phyloP scores from a whole-genome alignment of 2,888 invertebrate genomes.

The Calameuta filiformis region DNA sequence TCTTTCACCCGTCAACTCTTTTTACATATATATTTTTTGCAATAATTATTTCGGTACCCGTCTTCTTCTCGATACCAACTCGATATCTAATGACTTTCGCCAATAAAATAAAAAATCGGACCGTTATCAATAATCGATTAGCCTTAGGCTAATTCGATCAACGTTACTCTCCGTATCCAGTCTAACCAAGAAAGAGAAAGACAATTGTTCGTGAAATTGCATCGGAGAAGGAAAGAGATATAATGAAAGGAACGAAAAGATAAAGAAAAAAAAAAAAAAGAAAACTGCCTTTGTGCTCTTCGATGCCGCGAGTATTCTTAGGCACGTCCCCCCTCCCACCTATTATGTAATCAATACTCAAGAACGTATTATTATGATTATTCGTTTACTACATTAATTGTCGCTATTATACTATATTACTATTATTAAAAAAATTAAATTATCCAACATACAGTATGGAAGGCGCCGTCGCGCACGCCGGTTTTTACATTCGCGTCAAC shows the following conservation, averaged over 20 bases:
- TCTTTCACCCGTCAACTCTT: too few relatives aligned
- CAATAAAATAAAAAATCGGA: too few relatives aligned
- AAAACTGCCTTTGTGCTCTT: slow-evolving; percentile 10
- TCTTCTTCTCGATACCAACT: too few relatives aligned
- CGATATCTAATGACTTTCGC: too few relatives aligned
- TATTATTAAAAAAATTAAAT: slow-evolving; percentile 18
- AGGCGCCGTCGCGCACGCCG: slow-evolving; percentile 1
- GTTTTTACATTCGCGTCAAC: not conserved
- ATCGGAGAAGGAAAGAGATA: slow-evolving; percentile 3
- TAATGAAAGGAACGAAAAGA: slow-evolving; percentile 9
- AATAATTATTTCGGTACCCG: too few relatives aligned
- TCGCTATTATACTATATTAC: slow-evolving; percentile 23
- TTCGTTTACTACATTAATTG: slow-evolving; percentile 20
- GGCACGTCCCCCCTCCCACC: slow-evolving; percentile 14
- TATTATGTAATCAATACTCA: slow-evolving; percentile 39
- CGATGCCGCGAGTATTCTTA: slow-evolving; percentile 1
- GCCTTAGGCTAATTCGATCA: not conserved
- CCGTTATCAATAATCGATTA: too few relatives aligned
- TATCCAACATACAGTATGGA: not conserved
- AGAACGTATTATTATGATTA: slow-evolving; percentile 38
- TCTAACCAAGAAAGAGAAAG: slow-evolving; percentile 8
- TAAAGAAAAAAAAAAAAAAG: not conserved
- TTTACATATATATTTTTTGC: too few relatives aligned
- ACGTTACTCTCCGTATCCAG: slow-evolving; percentile 3
- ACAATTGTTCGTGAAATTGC: not conserved